Base-by-base conservation (phyloP, 2,888 invertebrate species). In the Calameuta pallipes region DNA sequence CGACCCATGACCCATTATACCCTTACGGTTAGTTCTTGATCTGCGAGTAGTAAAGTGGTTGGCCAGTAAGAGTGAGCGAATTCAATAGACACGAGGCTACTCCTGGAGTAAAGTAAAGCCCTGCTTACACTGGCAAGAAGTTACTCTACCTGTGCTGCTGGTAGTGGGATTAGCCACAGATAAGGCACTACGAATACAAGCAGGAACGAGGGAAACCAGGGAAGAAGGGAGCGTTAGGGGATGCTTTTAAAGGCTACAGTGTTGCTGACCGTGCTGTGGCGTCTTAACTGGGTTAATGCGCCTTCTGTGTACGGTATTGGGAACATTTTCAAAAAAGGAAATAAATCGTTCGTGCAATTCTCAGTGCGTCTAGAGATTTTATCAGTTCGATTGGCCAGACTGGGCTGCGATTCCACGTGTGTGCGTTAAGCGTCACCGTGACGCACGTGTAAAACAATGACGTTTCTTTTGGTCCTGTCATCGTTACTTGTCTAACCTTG, bases 401-500 rank as follows among this genome's bases (percentile, higher is more conserved):
- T 2, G 23, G 6, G 15, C 56, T 56, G 23, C 9, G 9, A 9
- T 56, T 23, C 1, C 56, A 56, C 23, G 56, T 56, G 56, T 56
- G 15, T 9, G 0, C 6, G 56, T 56, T 9, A 56, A 56, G 9
- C 23, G 56, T 56, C 23, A 56, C 2, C 15, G 4, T 15, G 41
- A 41, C 41, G 15, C 6, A 41, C 15, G 15, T 6, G 15, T 15
- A 41, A 15, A 15, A 15, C 41, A 41, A 6, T 41, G 15, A 41
- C 6, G 2, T 41, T 78, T 78, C 34, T 31, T 74, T 34, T 13
- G 0, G 13, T 37, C n/a, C 74, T 76, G 76, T 80, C 76, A 77
- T 74, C 33, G 78, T 77, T 80, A 82, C 82, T 81, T 80, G 80
- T 80, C 79, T 78, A 78, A 76, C 75, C 75, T 78, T 79, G 77